Percentiles rank a stretch among this genome's conserved stretches.
phyloP scores from a whole-genome alignment of 2,113 vertebrate genomes.

The Excalfactoria chinensis region DNA sequence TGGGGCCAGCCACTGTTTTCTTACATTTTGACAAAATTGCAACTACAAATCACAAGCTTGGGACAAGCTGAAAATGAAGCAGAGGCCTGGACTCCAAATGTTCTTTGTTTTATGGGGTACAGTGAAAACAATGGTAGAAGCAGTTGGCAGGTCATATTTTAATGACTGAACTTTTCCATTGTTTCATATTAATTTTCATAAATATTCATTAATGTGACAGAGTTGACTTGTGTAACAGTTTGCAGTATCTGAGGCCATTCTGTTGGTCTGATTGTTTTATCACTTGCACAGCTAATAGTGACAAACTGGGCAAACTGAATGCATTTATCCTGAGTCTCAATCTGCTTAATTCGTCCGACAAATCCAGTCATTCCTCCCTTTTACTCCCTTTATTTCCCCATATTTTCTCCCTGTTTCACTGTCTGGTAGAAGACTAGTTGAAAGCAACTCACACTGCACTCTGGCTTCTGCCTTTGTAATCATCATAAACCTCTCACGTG shows the following conservation, averaged over 20 bases:
- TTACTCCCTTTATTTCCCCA: not conserved
- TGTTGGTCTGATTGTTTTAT: not conserved
- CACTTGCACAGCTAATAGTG: not conserved
- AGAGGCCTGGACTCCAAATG: slow-evolving; percentile 20
- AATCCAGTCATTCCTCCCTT: not conserved
- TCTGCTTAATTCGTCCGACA: not conserved
- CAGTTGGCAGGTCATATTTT: slow-evolving; percentile 41
- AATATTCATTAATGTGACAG: slow-evolving; percentile 20
- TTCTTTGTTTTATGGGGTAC: slow-evolving; percentile 12
- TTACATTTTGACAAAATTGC: not conserved
- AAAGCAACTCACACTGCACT: not conserved
- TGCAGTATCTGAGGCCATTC: not conserved
- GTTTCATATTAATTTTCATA: slow-evolving; percentile 48
- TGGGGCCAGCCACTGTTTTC: not conserved
- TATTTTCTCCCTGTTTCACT: not conserved
- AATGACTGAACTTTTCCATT: not conserved
- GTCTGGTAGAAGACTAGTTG: not conserved
- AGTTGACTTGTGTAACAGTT: slow-evolving; percentile 15
- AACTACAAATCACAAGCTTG: slow-evolving; percentile 3
- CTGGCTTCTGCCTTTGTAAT: not conserved
- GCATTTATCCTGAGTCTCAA: not conserved
- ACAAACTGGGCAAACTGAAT: not conserved
- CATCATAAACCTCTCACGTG: not conserved
- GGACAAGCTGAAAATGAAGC: slow-evolving; percentile 34
- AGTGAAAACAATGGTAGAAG: slow-evolving; percentile 35